Evolutionary conservation across 2,888 invertebrate species (phyloP).

Genomic region (Drosophila limbata): DNA sequence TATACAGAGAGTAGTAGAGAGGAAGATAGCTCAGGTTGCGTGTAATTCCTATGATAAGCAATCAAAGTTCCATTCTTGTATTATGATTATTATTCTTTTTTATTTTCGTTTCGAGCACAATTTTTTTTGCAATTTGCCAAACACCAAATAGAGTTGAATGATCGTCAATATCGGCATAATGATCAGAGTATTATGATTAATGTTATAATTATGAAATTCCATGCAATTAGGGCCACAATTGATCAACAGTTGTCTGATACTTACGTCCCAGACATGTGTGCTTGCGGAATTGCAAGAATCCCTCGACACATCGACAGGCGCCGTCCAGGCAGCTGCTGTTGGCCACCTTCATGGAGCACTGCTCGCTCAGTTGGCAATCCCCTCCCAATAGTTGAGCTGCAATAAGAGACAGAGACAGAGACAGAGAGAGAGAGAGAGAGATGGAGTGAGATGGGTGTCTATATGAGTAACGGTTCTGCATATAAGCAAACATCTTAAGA

Average conservation of each 20-base stretch:
- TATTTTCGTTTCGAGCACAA: constrained; percentile 32
- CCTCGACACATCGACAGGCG: constrained; percentile 93
- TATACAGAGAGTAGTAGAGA: background rate
- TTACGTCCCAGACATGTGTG: constrained; percentile 96
- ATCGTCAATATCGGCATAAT: constrained; percentile 23
- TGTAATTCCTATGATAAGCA: constrained; percentile 69
- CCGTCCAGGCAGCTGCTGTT: constrained; percentile 94
- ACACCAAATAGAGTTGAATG: constrained; percentile 51
- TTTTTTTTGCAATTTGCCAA: constrained; percentile 73
- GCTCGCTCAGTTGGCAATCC: constrained; percentile 92
- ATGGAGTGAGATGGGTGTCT: constrained; percentile 4
- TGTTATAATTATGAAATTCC: constrained; percentile 49
- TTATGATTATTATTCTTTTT: constrained; percentile 34
- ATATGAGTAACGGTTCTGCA: constrained; percentile 50
- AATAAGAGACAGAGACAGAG: background rate
- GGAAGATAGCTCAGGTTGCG: constrained; percentile 31
- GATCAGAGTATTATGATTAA: constrained; percentile 10
- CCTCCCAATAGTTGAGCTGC: constrained; percentile 87
- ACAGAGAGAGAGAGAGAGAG: background rate
- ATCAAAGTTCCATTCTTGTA: constrained; percentile 65
- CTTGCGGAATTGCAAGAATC: constrained; percentile 94
- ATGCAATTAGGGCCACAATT: constrained; percentile 75
- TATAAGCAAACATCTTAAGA: constrained; percentile 41
- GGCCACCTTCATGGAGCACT: constrained; percentile 94
- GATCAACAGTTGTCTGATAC: constrained; percentile 85